Evolutionary conservation across 2,888 invertebrate species (phyloP).

Genomic region (Drosophila nr. perissopoda): DNA sequence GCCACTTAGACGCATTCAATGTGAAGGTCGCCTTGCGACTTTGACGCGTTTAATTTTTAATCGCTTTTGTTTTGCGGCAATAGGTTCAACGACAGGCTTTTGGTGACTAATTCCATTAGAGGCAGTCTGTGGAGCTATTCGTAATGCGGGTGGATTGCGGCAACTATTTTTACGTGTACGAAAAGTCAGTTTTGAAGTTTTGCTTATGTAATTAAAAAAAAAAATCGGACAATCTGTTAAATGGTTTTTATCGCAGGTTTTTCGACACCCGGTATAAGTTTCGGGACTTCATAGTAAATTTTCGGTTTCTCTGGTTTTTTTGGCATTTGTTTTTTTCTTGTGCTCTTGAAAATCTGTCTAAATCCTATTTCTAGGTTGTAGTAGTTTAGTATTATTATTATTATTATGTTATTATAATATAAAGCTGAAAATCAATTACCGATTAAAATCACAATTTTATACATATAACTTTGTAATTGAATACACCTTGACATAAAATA

Average conservation of each 20-base stretch:
- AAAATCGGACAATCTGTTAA: neutral
- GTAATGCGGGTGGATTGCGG: slow-evolving; percentile 33
- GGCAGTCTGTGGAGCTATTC: slow-evolving; percentile 62
- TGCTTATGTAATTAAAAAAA: neutral
- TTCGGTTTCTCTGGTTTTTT: neutral
- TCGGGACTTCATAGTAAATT: neutral
- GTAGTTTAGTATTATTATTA: neutral
- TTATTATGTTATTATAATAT: neutral
- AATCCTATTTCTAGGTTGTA: neutral
- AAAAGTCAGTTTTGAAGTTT: neutral
- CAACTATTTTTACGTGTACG: neutral
- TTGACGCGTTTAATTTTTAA: slow-evolving; percentile 23
- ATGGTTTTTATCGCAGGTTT: neutral
- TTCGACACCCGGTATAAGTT: neutral
- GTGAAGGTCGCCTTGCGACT: slow-evolving; percentile 63
- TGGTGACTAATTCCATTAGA: slow-evolving; percentile 62
- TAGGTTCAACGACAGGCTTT: slow-evolving; percentile 62
- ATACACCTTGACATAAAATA: neutral
- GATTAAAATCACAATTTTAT: neutral
- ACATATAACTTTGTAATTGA: neutral
- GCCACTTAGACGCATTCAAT: slow-evolving; percentile 65
- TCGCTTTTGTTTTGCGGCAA: slow-evolving; percentile 17
- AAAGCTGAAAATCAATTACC: neutral
- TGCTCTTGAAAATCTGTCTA: neutral
- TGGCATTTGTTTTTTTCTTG: neutral